Evolutionary conservation across 2,797 vertebrate species (phyloP).

Genomic region (Periophthalmus magnuspinnatus): DNA sequence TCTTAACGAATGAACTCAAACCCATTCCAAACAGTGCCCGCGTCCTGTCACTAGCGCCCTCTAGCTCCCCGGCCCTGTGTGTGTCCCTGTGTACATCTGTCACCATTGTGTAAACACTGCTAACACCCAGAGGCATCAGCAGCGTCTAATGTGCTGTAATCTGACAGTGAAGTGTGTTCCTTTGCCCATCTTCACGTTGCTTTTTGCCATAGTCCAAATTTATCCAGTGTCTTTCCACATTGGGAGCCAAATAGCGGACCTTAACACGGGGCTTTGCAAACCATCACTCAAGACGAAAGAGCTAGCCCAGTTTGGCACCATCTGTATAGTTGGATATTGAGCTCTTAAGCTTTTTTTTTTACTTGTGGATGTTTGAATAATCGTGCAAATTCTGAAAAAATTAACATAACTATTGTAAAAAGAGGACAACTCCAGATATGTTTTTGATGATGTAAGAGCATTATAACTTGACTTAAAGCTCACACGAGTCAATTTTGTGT

Average conservation of each 20-base stretch:
- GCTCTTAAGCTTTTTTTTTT: too few relatives aligned
- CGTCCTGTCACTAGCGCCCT: not conserved
- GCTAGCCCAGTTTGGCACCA: not conserved
- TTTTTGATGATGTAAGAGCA: too few relatives aligned
- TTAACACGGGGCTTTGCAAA: slow-evolving; percentile 97
- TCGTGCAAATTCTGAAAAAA: too few relatives aligned
- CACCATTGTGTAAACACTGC: slow-evolving; percentile 92
- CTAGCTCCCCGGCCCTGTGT: slow-evolving; percentile 77
- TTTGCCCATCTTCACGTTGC: slow-evolving; percentile 97
- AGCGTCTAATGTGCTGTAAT: slow-evolving; percentile 92
- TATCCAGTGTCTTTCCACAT: slow-evolving; percentile 92
- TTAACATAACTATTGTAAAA: too few relatives aligned
- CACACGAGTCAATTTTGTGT: too few relatives aligned
- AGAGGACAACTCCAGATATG: too few relatives aligned
- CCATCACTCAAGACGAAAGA: slow-evolving; percentile 65
- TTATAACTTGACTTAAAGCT: too few relatives aligned
- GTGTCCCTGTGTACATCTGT: slow-evolving; percentile 91
- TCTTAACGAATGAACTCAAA: not conserved
- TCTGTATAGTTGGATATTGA: too few relatives aligned
- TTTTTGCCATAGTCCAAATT: slow-evolving; percentile 94
- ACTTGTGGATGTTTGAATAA: too few relatives aligned
- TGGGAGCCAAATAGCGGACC: slow-evolving; percentile 90
- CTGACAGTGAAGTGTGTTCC: slow-evolving; percentile 87
- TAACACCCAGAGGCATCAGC: slow-evolving; percentile 90
- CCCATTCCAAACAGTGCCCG: not conserved